phyloP scores from a whole-genome alignment of 2,113 vertebrate species.

The Cyanoramphus novaezelandiae region DNA sequence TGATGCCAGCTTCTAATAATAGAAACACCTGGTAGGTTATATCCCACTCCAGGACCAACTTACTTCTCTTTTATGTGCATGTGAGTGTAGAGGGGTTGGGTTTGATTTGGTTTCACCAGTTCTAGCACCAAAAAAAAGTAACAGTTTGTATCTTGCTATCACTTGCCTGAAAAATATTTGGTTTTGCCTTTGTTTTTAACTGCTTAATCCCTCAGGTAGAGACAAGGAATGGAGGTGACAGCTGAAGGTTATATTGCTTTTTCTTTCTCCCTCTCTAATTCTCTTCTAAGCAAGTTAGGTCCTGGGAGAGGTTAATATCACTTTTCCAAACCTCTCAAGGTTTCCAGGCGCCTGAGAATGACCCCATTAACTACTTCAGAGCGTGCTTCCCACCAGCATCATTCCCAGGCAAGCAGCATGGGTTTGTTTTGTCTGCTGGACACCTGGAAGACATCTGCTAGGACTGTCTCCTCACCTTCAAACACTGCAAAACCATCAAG shows the following conservation, averaged over 20 bases:
- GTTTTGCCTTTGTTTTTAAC: neutral
- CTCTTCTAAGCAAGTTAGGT: neutral
- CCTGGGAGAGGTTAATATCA: neutral
- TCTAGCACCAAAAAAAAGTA: neutral
- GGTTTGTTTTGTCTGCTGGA: neutral
- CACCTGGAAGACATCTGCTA: neutral
- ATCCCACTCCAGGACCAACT: neutral
- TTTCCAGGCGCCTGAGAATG: neutral
- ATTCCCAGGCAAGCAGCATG: accelerated
- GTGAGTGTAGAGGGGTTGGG: neutral
- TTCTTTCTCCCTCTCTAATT: neutral
- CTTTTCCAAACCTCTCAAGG: neutral
- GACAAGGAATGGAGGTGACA: neutral
- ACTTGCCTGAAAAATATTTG: neutral
- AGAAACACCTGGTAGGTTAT: neutral
- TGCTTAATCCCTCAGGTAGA: neutral
- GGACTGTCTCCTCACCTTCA: neutral
- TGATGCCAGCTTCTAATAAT: neutral
- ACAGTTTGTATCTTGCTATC: neutral
- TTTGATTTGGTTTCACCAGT: neutral
- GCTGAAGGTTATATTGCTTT: neutral
- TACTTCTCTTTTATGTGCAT: neutral
- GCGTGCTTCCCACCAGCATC: neutral
- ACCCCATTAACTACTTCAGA: neutral
- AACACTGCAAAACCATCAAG: neutral